A percentile compares a stretch with the other conserved stretches of the same genome.
Conservation (phyloP, 2,113 vertebrate species). For the Catharus minimus region DNA sequence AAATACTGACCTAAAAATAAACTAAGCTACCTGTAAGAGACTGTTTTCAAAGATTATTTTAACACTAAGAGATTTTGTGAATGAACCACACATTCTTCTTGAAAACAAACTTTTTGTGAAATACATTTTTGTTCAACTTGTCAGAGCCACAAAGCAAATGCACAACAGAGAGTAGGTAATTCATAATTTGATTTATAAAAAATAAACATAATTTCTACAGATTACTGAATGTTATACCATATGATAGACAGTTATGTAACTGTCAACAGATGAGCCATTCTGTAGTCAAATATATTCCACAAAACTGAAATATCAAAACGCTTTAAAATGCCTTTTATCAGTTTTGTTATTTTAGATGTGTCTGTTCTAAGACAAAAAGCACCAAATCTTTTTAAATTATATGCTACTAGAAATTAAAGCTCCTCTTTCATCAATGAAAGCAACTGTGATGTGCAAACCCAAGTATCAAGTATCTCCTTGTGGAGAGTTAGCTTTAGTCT, state of each 20-base stretch:
- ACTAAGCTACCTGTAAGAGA: slow-evolving; percentile 23
- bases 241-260: background rate
- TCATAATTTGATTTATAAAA: background rate
- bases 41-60: background rate
- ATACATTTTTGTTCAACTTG: background rate
- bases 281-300: background rate
- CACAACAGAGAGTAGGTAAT: background rate
- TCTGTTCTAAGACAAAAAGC: background rate
- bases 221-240: background rate
- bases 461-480: background rate
- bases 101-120: background rate
- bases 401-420: background rate
- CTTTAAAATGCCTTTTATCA: background rate
- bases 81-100: background rate
- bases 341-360: background rate
- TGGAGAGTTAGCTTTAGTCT: background rate
- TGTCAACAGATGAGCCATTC: background rate
- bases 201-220: background rate
- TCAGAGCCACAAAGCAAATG: background rate
- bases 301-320: background rate
- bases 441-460: background rate
- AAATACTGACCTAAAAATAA: slow-evolving; percentile 58
- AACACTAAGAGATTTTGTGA: background rate
- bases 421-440: background rate
- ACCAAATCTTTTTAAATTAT: background rate